Evolutionary conservation across 2,888 invertebrate genomes (phyloP).

Genomic region (Phyllotreta striolata): DNA sequence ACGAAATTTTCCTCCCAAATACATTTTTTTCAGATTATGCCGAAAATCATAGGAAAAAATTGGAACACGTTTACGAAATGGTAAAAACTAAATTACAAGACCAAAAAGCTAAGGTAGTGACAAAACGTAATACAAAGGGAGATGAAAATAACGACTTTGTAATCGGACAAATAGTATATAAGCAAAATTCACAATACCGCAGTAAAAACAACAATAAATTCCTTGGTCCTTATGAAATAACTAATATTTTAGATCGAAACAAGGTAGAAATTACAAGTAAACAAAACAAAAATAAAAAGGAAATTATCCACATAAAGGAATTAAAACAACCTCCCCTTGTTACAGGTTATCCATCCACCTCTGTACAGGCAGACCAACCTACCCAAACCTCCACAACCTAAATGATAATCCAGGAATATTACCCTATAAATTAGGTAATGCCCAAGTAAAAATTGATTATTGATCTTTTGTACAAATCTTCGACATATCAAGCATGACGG

Average conservation of each 20-base stretch:
- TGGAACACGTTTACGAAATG: constrained; percentile 21
- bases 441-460: constrained; percentile 31
- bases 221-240: constrained; percentile 19
- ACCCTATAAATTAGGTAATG: constrained; percentile 32
- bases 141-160: constrained; percentile 11
- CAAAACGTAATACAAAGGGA: constrained; percentile 7
- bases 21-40: constrained; percentile 32
- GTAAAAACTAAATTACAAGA: constrained; percentile 10
- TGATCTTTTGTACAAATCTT: constrained; percentile 26
- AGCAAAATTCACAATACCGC: constrained; percentile 23
- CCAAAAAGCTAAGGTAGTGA: constrained; percentile 14
- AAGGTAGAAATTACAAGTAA: constrained; percentile 26
- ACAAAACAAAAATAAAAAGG: constrained; percentile 22
- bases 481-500: too few relatives aligned
- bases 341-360: constrained; percentile 22
- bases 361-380: constrained; percentile 3
- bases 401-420: constrained; percentile 27
- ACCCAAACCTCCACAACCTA: constrained; percentile 21
- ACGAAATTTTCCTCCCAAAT: constrained; percentile 28
- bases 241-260: constrained; percentile 27
- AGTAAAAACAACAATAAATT: constrained; percentile 31
- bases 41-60: constrained; percentile 31
- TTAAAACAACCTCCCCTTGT: constrained; percentile 33
- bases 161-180: constrained; percentile 25
- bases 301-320: constrained; percentile 34